Percentiles rank a stretch among this genome's conserved stretches.
Evolutionary conservation across 2,888 invertebrate genomes (phyloP).

Genomic region (Protonemura montana): DNA sequence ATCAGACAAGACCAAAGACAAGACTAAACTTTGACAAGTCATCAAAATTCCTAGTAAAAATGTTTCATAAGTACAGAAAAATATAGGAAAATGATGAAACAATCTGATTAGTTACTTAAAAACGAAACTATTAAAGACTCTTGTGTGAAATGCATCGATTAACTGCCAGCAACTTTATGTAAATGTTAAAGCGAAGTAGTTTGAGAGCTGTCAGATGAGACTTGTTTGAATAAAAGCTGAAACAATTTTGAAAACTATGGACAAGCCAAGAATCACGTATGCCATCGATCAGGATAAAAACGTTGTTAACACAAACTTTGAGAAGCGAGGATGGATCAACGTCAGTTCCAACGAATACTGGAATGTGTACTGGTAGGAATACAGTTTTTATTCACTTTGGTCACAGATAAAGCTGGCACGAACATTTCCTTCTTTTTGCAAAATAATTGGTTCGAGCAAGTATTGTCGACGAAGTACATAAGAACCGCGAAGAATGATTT

Average conservation of each 20-base stretch:
- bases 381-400: background rate
- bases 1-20: background rate
- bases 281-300: constrained; percentile 94
- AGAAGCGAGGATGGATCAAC: constrained; percentile 88
- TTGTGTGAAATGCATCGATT: background rate
- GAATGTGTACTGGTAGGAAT: constrained; percentile 86
- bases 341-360: constrained; percentile 91
- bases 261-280: constrained; percentile 68
- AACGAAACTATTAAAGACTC: background rate
- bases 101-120: background rate
- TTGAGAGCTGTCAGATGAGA: background rate
- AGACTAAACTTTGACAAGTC: background rate
- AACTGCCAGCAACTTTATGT: background rate
- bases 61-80: background rate
- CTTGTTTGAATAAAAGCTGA: background rate
- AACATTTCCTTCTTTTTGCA: no score
- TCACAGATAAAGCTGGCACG: no score
- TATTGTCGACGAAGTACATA: no score
- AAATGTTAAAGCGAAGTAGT: no score
- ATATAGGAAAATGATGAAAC: background rate
- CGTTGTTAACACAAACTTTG: constrained; percentile 89
- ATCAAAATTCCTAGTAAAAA: background rate
- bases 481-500: no score
- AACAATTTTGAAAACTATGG: constrained; percentile 50
- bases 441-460: no score